Base-by-base conservation (phyloP, 2,113 vertebrate genomes). In the Protobothrops flavoviridis region DNA sequence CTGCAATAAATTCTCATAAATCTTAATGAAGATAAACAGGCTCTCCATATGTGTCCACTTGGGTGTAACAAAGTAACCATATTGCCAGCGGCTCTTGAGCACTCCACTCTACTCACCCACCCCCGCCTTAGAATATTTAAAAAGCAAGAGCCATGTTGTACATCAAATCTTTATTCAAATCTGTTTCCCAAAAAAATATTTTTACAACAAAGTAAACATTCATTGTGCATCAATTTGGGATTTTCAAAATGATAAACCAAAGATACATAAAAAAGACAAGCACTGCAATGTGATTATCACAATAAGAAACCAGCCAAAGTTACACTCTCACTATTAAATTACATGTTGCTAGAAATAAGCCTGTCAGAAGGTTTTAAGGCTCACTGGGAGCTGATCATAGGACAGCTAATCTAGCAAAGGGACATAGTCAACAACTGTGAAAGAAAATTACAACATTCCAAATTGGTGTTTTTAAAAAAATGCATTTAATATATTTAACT, bases 1-100 rank as follows among this genome's bases (percentile, higher is more conserved):
- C 55, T 92, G 56, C 45, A 64, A 20, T 87, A 17, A 33, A 52
- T 88, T 39, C 56, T 88, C 45, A 15, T 88, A 24, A n/a, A 52
- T 87, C 55, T 50, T 88, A 92, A 88, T 92, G 91, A 92, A 88
- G 91, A 92, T 64, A 64, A 91, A 87, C 21, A n/a, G 85, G 85
- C 45, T 64, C 57, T 33, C 85, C 61, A 33, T n/a, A 26, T 88
- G 57, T 33, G 45, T 26, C 57, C 57, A 53, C n/a, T 87, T 87
- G 85, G 85, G 56, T 61, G 56, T 92, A 50, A 92, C 55, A 87
- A 92, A 92, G 23, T 50, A 52, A n/a, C 85, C 85, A 59, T 52
- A 45, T 64, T 87, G 43, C 85, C 91, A 50, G 64, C 24, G 33
- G 85, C 85, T 15, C 29, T 59, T 5, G 9, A 87, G 5, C 26